phyloP scores from a whole-genome alignment of 2,888 invertebrate species.

The Dascillus cervinus region DNA sequence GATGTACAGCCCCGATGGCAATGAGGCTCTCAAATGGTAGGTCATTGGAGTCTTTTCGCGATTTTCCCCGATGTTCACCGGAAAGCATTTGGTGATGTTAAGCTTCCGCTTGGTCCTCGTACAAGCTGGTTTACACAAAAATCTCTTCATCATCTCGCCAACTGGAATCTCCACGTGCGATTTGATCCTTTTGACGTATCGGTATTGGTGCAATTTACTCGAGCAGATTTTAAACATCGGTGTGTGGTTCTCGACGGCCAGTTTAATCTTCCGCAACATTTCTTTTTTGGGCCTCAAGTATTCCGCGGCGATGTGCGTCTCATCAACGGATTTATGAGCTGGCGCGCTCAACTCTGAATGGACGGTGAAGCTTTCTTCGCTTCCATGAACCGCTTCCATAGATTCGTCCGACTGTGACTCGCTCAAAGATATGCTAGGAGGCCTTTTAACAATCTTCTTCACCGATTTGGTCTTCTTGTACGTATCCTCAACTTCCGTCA shows the following conservation, averaged over 20 bases:
- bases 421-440: neutral
- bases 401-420: conserved; percentile 1
- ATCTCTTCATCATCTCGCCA: conserved; percentile 10
- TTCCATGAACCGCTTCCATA: neutral
- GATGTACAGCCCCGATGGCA: conserved; percentile 15
- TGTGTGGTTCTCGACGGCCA: conserved; percentile 8
- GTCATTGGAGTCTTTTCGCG: conserved; percentile 3
- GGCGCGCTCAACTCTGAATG: neutral
- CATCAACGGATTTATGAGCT: neutral
- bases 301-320: neutral
- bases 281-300: neutral
- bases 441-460: no score
- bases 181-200: conserved; percentile 17
- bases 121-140: conserved; percentile 9
- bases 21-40: conserved; percentile 9
- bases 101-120: conserved; percentile 5
- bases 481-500: neutral
- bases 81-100: conserved; percentile 10
- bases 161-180: conserved; percentile 12
- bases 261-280: conserved; percentile 9
- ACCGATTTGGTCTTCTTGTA: neutral
- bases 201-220: conserved; percentile 13
- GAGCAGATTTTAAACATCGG: conserved; percentile 19
- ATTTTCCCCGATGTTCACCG: conserved; percentile 4
- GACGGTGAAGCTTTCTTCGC: neutral